These are phyloP conservation scores for Colinus virginianus DNA, from an alignment of 2,113 vertebrate genomes.

Conservation along the genomic window DNA sequence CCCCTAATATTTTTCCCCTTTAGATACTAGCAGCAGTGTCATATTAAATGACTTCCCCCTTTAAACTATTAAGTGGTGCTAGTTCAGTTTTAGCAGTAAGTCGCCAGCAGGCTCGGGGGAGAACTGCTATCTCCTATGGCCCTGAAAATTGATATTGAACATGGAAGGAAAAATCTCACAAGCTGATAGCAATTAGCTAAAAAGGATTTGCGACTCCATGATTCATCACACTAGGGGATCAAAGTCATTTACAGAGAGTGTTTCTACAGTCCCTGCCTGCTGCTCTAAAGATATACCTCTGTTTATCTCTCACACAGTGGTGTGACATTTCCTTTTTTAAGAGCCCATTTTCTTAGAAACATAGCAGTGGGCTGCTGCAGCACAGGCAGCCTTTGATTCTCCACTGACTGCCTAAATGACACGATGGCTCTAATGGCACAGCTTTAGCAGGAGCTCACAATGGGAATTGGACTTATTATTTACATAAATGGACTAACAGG, in stretches of 20 bases:
- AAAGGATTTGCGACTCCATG: slow-evolving; percentile 96
- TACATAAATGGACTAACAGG: slow-evolving; percentile 65
- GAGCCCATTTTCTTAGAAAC: slow-evolving; percentile 81
- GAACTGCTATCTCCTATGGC: slow-evolving; percentile 87
- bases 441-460: slow-evolving; percentile 43
- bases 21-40: slow-evolving; percentile 85
- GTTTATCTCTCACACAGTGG: slow-evolving; percentile 81
- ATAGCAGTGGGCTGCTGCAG: slow-evolving; percentile 66
- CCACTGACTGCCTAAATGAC: slow-evolving; percentile 77
- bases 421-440: slow-evolving; percentile 69
- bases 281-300: slow-evolving; percentile 77
- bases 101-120: slow-evolving; percentile 90
- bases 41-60: slow-evolving; percentile 83
- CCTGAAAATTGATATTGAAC: slow-evolving; percentile 99
- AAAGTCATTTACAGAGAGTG: slow-evolving; percentile 89
- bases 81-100: slow-evolving; percentile 87
- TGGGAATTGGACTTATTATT: slow-evolving; percentile 51
- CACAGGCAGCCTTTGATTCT: slow-evolving; percentile 81
- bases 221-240: slow-evolving; percentile 95
- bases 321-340: slow-evolving; percentile 86
- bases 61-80: slow-evolving; percentile 93
- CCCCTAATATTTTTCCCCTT: slow-evolving; percentile 81
- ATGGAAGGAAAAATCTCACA: slow-evolving; percentile 90
- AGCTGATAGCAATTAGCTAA: slow-evolving; percentile 99
- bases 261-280: slow-evolving; percentile 74